Percentiles rank a stretch among this genome's conserved stretches.
Conservation (phyloP, 1,140 invertebrate species). For the Bombyx mandarina region DNA sequence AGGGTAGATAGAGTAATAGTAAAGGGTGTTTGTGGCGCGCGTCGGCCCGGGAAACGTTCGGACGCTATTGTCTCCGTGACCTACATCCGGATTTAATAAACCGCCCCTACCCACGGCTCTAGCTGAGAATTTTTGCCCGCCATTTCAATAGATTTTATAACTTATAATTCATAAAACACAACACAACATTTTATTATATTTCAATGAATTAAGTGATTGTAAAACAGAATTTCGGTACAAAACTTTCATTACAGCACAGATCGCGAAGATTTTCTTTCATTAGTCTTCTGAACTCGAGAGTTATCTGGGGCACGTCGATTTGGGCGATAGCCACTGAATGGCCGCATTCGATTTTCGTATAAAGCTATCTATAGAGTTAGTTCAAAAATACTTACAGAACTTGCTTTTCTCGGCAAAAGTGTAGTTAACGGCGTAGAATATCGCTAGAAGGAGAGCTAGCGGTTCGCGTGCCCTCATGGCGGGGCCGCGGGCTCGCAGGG, state of each 20-base stretch:
- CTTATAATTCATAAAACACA: not conserved
- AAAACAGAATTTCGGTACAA: not conserved
- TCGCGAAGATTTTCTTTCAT: too few species aligned
- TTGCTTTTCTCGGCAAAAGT: slow-evolving; percentile 62
- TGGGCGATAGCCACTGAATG: too few species aligned
- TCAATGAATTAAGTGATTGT: not conserved
- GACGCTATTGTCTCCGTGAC: slow-evolving; percentile 43
- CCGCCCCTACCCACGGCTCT: too few species aligned
- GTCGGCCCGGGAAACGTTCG: not conserved
- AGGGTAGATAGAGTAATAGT: slow-evolving; percentile 14
- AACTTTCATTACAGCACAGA: not conserved
- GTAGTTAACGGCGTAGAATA: slow-evolving; percentile 25
- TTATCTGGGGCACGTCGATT: too few species aligned
- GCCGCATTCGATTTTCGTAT: too few species aligned
- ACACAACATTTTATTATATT: not conserved
- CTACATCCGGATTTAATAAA: slow-evolving; percentile 14
- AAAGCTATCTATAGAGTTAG: too few species aligned
- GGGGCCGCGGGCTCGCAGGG: slow-evolving; percentile 42
- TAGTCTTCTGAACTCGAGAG: too few species aligned
- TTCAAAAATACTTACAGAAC: slow-evolving; percentile 49
- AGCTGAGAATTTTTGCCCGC: too few species aligned
- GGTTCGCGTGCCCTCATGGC: slow-evolving; percentile 52
- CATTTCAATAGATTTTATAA: not conserved
- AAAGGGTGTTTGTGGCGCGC: not conserved
- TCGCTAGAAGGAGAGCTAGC: slow-evolving; percentile 31